phyloP scores from a whole-genome alignment of 2,888 invertebrate species.

The Eilema sororculum region DNA sequence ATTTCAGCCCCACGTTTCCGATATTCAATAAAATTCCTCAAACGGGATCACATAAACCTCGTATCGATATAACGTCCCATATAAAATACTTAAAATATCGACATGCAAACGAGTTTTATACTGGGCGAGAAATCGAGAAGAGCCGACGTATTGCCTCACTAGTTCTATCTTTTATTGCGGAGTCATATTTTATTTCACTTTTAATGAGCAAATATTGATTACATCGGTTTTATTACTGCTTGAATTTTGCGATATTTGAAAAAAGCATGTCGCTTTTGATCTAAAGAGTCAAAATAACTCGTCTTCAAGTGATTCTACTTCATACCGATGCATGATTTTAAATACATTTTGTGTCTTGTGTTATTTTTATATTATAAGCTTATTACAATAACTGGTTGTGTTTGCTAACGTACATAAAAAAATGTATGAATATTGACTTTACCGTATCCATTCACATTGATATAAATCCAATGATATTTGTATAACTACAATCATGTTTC shows the following conservation, averaged over 20 bases:
- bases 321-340: no score
- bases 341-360: no score
- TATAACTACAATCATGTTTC: slow-evolving; percentile 41
- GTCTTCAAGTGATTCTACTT: no score
- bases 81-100: slow-evolving; percentile 68
- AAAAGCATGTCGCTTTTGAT: no score
- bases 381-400: background rate
- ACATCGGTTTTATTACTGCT: slow-evolving; percentile 27
- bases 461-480: slow-evolving; percentile 35
- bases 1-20: slow-evolving; percentile 77
- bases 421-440: background rate
- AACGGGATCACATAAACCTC: slow-evolving; percentile 73
- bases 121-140: slow-evolving; percentile 54
- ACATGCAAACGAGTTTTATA: slow-evolving; percentile 68
- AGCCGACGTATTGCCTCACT: slow-evolving; percentile 58
- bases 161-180: slow-evolving; percentile 60
- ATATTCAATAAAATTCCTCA: slow-evolving; percentile 82
- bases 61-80: slow-evolving; percentile 62
- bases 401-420: background rate
- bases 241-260: background rate
- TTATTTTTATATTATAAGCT: no score
- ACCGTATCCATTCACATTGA: slow-evolving; percentile 17
- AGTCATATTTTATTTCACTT: slow-evolving; percentile 30
- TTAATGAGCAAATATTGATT: slow-evolving; percentile 30
- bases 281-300: no score